Conservation (phyloP, 2,797 vertebrate species). For the Thamnophis elegans region DNA sequence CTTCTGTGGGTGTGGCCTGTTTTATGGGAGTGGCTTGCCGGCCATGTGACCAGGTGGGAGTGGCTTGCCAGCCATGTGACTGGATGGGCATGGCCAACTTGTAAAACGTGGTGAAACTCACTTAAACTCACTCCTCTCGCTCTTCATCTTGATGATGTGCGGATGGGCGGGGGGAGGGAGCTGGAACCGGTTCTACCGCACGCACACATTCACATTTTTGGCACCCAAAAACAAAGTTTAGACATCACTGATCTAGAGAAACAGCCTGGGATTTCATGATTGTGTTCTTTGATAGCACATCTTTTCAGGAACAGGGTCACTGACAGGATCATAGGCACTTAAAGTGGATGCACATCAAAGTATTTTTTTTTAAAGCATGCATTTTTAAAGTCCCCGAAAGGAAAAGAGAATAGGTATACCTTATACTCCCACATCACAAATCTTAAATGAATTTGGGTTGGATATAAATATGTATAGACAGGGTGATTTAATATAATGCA, state of each 20-base stretch:
- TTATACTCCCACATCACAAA: background rate
- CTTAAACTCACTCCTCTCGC: too few species aligned
- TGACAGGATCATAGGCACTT: background rate
- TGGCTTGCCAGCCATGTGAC: too few species aligned
- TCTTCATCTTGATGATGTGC: too few species aligned
- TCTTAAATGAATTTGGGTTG: conserved; percentile 50
- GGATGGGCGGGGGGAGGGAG: too few species aligned
- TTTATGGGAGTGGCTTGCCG: too few species aligned
- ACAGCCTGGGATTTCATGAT: background rate
- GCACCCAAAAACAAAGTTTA: too few species aligned
- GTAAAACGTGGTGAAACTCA: too few species aligned
- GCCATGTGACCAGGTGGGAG: too few species aligned
- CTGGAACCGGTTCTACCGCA: too few species aligned
- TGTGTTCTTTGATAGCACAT: background rate
- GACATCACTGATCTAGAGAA: background rate
- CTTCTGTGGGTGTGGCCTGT: too few species aligned
- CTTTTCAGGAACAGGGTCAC: background rate
- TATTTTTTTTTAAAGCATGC: background rate
- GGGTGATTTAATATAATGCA: conserved; percentile 45
- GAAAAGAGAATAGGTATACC: background rate
- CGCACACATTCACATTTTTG: too few species aligned
- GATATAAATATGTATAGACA: conserved; percentile 56
- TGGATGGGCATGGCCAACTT: too few species aligned
- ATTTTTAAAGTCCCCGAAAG: background rate
- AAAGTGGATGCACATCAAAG: background rate